A percentile compares a stretch with the other conserved stretches of the same genome.
phyloP scores from a whole-genome alignment of 2,888 invertebrate species.

The Cotesia congregata region DNA sequence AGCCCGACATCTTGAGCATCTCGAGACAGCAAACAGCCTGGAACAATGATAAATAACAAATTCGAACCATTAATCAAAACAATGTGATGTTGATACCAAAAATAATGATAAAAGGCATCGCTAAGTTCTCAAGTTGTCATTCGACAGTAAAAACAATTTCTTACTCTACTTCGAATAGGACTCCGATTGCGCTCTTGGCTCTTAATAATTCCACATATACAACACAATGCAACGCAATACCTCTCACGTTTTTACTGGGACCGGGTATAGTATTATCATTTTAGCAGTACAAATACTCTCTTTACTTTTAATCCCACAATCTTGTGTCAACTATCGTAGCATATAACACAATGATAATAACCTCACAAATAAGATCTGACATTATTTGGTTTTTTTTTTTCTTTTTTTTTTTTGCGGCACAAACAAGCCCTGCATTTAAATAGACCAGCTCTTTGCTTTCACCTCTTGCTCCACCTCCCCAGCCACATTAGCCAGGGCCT shows the following conservation, averaged over 20 bases:
- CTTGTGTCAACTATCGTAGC: not conserved
- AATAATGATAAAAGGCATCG: not conserved
- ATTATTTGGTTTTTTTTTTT: slow-evolving; percentile 3
- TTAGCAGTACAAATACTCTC: not conserved
- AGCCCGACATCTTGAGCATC: slow-evolving; percentile 87
- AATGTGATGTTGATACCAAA: not conserved
- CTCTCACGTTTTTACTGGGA: not conserved
- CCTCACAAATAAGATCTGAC: slow-evolving; percentile 37
- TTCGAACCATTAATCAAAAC: not conserved
- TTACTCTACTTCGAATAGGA: not conserved
- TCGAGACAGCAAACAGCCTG: slow-evolving; percentile 88
- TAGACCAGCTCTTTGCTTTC: slow-evolving; percentile 34
- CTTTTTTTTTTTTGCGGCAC: not conserved
- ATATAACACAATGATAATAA: slow-evolving; percentile 25
- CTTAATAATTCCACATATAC: not conserved
- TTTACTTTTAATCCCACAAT: not conserved
- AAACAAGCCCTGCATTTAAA: slow-evolving; percentile 50
- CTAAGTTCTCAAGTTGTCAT: not conserved
- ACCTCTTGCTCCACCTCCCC: slow-evolving; percentile 1
- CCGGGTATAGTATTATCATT: slow-evolving; percentile 16
- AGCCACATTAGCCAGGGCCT: not conserved
- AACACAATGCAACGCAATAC: not conserved
- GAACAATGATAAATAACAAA: slow-evolving; percentile 51
- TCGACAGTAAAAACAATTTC: not conserved
- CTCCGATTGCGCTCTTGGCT: not conserved